Conservation (phyloP, 2,888 invertebrate species). For the Lucinisca nassula region DNA sequence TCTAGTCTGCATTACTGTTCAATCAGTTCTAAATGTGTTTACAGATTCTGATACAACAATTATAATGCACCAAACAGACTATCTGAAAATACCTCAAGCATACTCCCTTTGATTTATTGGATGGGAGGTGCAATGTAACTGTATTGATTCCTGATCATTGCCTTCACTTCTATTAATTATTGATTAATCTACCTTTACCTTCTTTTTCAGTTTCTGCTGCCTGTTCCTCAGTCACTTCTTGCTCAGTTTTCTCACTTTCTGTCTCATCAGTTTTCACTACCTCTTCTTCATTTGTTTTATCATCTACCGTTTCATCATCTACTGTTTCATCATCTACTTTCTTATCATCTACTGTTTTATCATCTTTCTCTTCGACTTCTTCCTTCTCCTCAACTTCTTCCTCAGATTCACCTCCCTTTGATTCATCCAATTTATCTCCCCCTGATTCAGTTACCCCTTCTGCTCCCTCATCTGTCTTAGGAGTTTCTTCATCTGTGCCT, state of each 20-base stretch:
- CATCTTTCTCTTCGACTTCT: not conserved
- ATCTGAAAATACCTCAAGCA: too few species aligned
- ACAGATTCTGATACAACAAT: too few species aligned
- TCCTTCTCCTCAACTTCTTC: not conserved
- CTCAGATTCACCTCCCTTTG: not conserved
- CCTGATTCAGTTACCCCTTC: slow-evolving; percentile 14
- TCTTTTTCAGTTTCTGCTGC: not conserved
- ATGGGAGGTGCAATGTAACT: too few species aligned
- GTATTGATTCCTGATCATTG: too few species aligned
- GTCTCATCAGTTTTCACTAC: slow-evolving; percentile 14
- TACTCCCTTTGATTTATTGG: too few species aligned
- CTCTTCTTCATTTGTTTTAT: slow-evolving; percentile 32
- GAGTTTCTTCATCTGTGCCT: slow-evolving; percentile 36
- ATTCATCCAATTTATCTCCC: slow-evolving; percentile 1
- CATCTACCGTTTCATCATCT: slow-evolving; percentile 27
- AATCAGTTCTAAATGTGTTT: too few species aligned
- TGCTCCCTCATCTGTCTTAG: slow-evolving; percentile 47
- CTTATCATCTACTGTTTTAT: not conserved
- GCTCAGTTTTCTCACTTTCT: slow-evolving; percentile 29
- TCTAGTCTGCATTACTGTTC: too few species aligned
- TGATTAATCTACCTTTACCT: not conserved
- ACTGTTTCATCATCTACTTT: slow-evolving; percentile 27
- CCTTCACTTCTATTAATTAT: too few species aligned
- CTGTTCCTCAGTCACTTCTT: not conserved
- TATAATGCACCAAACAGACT: too few species aligned